Percentiles rank a stretch among this genome's conserved stretches.
Conservation (phyloP, 2,797 vertebrate genomes). For the Sitta carolinensis region DNA sequence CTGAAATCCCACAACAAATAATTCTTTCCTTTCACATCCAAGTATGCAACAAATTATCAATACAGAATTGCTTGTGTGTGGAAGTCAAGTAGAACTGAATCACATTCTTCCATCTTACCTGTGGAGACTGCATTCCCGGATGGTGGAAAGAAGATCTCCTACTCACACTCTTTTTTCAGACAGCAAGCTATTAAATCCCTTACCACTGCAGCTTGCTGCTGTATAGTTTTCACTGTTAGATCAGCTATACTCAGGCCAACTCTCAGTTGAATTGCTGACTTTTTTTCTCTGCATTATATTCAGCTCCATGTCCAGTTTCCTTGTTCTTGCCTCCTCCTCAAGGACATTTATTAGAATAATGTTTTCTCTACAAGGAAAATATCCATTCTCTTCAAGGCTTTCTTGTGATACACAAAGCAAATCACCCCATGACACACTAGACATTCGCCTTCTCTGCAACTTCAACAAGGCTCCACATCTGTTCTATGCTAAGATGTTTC, state of each 20-base stretch:
- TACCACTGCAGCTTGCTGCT: neutral
- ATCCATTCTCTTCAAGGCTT: neutral
- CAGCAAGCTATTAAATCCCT: neutral
- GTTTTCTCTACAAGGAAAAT: neutral
- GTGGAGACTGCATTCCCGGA: neutral
- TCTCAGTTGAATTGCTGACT: neutral
- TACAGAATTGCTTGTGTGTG: slow-evolving; percentile 13
- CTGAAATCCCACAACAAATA: neutral
- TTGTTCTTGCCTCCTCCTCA: neutral
- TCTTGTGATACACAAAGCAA: neutral
- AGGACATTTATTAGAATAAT: neutral
- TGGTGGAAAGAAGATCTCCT: neutral
- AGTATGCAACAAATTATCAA: slow-evolving; percentile 30
- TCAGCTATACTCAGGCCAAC: neutral
- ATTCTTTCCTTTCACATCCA: slow-evolving; percentile 19
- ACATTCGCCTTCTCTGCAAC: neutral
- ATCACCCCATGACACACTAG: neutral
- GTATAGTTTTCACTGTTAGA: neutral
- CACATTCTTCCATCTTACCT: neutral
- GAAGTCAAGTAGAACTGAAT: neutral
- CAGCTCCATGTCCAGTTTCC: neutral
- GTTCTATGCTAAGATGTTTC: neutral
- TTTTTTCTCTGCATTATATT: neutral
- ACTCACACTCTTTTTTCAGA: neutral
- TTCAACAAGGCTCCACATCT: neutral